Evolutionary conservation across 2,113 vertebrate genomes (phyloP).

Genomic region (Tenrec ecaudatus): DNA sequence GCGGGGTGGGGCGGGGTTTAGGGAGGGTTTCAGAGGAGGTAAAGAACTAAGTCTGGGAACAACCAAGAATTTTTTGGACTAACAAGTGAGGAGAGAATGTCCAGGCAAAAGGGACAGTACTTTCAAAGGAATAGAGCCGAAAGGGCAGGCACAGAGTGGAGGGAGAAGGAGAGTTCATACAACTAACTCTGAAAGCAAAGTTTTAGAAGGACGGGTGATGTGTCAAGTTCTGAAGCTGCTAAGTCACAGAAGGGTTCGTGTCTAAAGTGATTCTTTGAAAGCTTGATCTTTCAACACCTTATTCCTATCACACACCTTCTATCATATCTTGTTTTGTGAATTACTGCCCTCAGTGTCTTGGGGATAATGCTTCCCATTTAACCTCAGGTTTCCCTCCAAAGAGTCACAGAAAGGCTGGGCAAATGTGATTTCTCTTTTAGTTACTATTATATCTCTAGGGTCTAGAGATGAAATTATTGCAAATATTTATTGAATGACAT

Average conservation of each 20-base stretch:
- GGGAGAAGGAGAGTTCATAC: background rate
- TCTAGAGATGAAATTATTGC: no score
- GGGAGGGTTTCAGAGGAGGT: background rate
- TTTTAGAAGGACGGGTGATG: background rate
- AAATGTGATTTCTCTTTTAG: background rate
- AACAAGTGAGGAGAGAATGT: background rate
- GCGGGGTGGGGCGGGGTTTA: background rate
- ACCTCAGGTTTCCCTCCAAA: background rate
- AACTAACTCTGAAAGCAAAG: background rate
- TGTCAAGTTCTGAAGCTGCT: background rate
- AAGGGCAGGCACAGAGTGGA: accelerated
- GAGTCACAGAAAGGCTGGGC: background rate
- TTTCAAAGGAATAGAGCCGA: background rate
- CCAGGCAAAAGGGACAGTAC: background rate
- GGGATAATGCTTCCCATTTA: background rate
- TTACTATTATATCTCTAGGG: background rate
- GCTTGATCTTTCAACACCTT: background rate
- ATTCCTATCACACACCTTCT: background rate
- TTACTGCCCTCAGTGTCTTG: background rate
- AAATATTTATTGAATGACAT: background rate
- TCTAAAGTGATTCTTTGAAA: background rate
- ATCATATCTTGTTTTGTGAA: background rate
- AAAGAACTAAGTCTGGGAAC: background rate
- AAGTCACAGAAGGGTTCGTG: background rate
- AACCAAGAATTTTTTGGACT: background rate